Evolutionary conservation across 1,140 invertebrate species (phyloP), one percentile per base, ranked within the genome.

Genomic region (Drosophila serrata): DNA sequence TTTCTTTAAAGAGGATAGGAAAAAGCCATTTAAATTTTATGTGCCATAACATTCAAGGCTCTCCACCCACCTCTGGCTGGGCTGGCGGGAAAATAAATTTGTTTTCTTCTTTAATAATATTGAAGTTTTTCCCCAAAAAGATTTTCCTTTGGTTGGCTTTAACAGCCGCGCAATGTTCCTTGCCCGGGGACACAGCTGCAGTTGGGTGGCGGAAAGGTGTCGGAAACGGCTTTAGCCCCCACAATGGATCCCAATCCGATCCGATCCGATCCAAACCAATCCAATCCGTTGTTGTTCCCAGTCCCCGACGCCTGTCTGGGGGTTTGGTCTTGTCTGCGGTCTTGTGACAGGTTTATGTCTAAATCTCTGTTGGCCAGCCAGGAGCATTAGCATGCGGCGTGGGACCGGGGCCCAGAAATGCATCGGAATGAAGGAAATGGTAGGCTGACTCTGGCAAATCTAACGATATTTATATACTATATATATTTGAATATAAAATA

Each of bases 191-290:
- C 61, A 72, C 79, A 81, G 79, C 79, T 81, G 79, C 78, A 65
- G 68, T 68, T 77, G 74, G 74, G 76, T 61, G 60, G 76, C 68
- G 56, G 59, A 64, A 77, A 81, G 79, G 79, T 81, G 79, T 81
- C 79, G 79, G 79, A 82, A 82, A 82, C 69, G 74, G 62, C 75
- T 78, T 81, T 82, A 81, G 79, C 79, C 79, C 79, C 79, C 79
- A 72, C 79, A 82, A 81, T 72, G 59, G 73, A 75, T 29, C 29
- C 64, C 51, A 24, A 39, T 55, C 35, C 15, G 60, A 40, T 63
- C 37, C 65, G 15, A 60, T 59, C 12, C 24, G 27, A 59, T 29
- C 22, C 33, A n/a, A n/a, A n/a, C n/a, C n/a, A n/a, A 60, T 59
- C 12, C 24, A 35, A 59, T 29, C 22, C 33, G 22, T 11, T 46